A percentile compares a stretch with the other conserved stretches of the same genome.
Evolutionary conservation across 1,140 invertebrate genomes (phyloP).

Genomic region (Plutomurus gul): DNA sequence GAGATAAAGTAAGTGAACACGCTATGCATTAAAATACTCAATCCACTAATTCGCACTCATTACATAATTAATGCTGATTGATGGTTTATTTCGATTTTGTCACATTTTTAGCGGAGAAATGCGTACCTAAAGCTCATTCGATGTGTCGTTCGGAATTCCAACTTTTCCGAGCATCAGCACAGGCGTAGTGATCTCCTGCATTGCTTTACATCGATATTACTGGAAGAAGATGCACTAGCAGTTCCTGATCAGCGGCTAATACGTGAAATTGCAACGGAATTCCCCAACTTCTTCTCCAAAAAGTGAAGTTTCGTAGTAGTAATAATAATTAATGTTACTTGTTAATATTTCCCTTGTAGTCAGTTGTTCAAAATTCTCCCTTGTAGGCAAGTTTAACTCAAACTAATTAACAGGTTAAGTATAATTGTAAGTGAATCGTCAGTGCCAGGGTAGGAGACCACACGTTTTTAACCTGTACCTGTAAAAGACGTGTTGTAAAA

Average conservation of each 20-base stretch:
- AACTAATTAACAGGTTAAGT: no score
- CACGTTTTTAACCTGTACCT: no score
- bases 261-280: slow-evolving; percentile 78
- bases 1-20: slow-evolving; percentile 63
- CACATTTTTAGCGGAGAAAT: slow-evolving; percentile 68
- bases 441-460: no score
- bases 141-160: slow-evolving; percentile 74
- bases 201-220: slow-evolving; percentile 80
- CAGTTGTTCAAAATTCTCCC: not conserved
- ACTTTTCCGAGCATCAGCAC: slow-evolving; percentile 74
- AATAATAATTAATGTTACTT: not conserved
- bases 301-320: not conserved
- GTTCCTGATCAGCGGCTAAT: slow-evolving; percentile 74
- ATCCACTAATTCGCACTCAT: no score
- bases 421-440: no score
- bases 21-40: no score
- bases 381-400: no score
- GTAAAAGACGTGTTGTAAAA: no score
- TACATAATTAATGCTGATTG: not conserved
- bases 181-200: slow-evolving; percentile 75
- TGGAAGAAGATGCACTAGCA: slow-evolving; percentile 74
- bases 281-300: slow-evolving; percentile 61
- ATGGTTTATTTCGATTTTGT: not conserved
- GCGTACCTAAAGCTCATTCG: slow-evolving; percentile 76
- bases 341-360: not conserved